These are phyloP conservation scores for Ridgeia piscesae DNA, from an alignment of 1,140 invertebrate species.

Conservation along the genomic window DNA sequence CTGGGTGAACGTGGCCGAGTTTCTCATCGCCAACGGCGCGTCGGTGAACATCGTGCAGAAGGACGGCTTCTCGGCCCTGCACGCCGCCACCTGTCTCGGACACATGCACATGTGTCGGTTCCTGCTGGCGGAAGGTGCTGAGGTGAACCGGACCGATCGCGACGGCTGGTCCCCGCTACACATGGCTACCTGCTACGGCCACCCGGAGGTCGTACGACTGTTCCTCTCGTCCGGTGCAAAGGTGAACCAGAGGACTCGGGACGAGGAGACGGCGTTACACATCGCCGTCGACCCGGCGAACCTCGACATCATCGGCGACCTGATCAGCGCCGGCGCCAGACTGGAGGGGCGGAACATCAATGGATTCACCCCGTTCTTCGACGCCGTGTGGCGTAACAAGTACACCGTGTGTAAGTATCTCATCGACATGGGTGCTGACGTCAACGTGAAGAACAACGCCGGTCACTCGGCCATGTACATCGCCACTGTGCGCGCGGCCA, in stretches of 20 bases:
- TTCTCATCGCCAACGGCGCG: slow-evolving; percentile 39
- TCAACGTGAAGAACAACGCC: slow-evolving; percentile 33
- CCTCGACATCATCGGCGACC: slow-evolving; percentile 35
- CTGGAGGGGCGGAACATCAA: slow-evolving; percentile 37
- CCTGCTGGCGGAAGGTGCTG: slow-evolving; percentile 38
- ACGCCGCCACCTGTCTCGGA: slow-evolving; percentile 46
- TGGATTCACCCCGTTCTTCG: slow-evolving; percentile 47
- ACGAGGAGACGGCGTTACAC: slow-evolving; percentile 43
- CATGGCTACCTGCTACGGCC: slow-evolving; percentile 47
- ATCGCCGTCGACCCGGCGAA: slow-evolving; percentile 43
- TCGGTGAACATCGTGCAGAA: slow-evolving; percentile 43
- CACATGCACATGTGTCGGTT: slow-evolving; percentile 39
- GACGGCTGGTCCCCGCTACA: slow-evolving; percentile 50
- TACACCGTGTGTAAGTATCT: slow-evolving; percentile 40
- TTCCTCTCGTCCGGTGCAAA: slow-evolving; percentile 37
- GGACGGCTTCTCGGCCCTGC: slow-evolving; percentile 48
- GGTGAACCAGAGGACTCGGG: slow-evolving; percentile 36
- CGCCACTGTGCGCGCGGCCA: background rate
- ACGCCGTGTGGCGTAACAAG: slow-evolving; percentile 42
- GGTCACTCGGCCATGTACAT: slow-evolving; percentile 15
- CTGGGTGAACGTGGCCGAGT: slow-evolving; percentile 37
- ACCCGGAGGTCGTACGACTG: slow-evolving; percentile 37
- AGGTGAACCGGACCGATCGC: slow-evolving; percentile 38
- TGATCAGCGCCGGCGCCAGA: slow-evolving; percentile 33
- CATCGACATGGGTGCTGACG: slow-evolving; percentile 37